Conservation (phyloP, 2,113 vertebrate species). For the Peromyscus polionotus region DNA sequence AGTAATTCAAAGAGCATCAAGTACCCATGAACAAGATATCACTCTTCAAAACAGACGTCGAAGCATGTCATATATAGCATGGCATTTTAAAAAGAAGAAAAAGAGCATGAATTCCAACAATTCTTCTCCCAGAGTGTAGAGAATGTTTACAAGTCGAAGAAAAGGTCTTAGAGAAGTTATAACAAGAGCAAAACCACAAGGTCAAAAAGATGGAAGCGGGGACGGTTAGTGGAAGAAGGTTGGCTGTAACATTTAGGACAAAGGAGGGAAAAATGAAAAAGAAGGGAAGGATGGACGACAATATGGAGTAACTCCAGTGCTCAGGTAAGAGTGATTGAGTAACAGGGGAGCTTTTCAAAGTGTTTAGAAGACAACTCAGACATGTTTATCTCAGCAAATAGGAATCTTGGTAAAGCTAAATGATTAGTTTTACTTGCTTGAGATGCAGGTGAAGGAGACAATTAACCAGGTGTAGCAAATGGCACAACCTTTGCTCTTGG, state of each 20-base stretch:
- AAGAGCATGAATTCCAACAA: neutral
- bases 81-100: neutral
- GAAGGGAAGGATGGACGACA: neutral
- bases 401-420: neutral
- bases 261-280: accelerated
- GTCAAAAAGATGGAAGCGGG: neutral
- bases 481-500: accelerated
- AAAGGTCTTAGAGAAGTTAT: neutral
- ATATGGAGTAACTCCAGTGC: too few relatives aligned
- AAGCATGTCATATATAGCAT: neutral
- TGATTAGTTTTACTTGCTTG: neutral
- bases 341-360: neutral
- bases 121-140: neutral
- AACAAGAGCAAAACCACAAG: neutral
- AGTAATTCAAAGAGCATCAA: neutral
- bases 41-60: neutral
- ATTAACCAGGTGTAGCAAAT: neutral
- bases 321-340: neutral
- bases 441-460: neutral
- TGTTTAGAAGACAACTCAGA: neutral
- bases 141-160: neutral
- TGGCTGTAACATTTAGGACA: accelerated
- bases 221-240: accelerated
- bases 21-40: neutral
- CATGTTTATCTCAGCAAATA: neutral